Base-by-base conservation (phyloP, 2,888 invertebrate species). In the Scelioninae gen. 1 region DNA sequence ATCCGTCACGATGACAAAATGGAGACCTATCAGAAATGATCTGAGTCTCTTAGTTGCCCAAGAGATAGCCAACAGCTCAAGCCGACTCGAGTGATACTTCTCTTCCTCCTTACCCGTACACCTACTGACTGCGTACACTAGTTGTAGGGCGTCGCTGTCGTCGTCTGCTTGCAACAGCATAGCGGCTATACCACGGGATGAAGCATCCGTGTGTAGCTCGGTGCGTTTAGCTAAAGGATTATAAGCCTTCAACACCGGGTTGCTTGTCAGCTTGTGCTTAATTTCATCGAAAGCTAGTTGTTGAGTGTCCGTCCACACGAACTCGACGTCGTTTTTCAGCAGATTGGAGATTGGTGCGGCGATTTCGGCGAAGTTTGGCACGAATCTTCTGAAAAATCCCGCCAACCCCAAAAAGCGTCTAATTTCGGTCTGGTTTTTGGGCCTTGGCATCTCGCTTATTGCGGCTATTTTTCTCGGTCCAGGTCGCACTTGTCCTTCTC, bases 401-500 rank as follows among this genome's bases (percentile, higher is more conserved):
- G 5, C 3, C 13, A 45, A 13, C 3, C 13, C 45, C 1, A 45
- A 5, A 13, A 45, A 45, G 3, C 45, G 3, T 10, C 3, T 3
- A 3, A 45, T 8, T 2, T 45, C 45, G 13, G n/a, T n/a, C 8
- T 1, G 5, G n/a, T n/a, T 5, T 13, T 45, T n/a, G 5, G 45
- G n/a, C 1, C n/a, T 15, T 13, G n/a, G 3, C n/a, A 45, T 13
- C 5, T 45, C 8, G 5, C 15, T 15, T 13, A 45, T 45, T 8
- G 45, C 45, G 7, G 51, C 49, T 1, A 78, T 43, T 47, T 81
- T 83, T 2, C 10, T 15, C 5, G 62, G 38, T 11, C 84, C 84
- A 3, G 84, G 81, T 75, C 71, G 6, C 89, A 82, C 0, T 83
- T 51, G 75, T 89, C 88, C 3, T 91, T n/a, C n/a, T n/a, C n/a